Evolutionary conservation across 2,888 invertebrate genomes (phyloP), one percentile per base, ranked within the genome.

Genomic region (Xanthorhoe designata): DNA sequence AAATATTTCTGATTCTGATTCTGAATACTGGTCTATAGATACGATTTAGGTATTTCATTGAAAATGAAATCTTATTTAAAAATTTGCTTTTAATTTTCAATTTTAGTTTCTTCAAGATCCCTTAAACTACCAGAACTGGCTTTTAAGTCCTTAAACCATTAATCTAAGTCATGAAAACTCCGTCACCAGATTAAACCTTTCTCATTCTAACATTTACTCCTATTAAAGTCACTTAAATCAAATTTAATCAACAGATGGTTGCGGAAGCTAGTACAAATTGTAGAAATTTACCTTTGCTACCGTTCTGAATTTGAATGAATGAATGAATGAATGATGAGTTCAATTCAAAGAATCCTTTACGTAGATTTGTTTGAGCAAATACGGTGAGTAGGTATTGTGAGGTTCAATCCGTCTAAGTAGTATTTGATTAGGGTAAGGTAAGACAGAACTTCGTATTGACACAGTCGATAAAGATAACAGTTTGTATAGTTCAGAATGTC

Each of bases 371-470:
- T 54, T 50, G 54, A 64, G 64, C 59, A 60, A 64, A 66, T 55
- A 57, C 29, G 9, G 24, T 9, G 47, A 19, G 15, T n/a, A n/a
- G n/a, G n/a, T 45, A 62, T 45, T 51, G 62, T 63, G 53, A 56
- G 56, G 66, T 64, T 70, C 53, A 58, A 65, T 67, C 62, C 61
- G 60, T 59, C 70, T 72, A 75, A 76, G 71, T 76, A 71, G 70
- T 79, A 77, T 79, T 79, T 78, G 77, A 79, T 78, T 78, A 78
- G 71, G 71, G 75, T 74, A 73, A 73, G 69, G 75, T 74, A 75
- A 75, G 76, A 70, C 70, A 73, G 56, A 62, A 61, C 57, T 50
- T 54, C 29, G 24, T 18, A 32, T 4, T 32, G 29, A 6, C 64
- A 64, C 13, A 60, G 64, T 32, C 29, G 2, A 47, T 19, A 52